Evolutionary conservation across 2,888 invertebrate genomes (phyloP), one percentile per base, ranked within the genome.

Genomic region (Euplagia quadripunctaria): DNA sequence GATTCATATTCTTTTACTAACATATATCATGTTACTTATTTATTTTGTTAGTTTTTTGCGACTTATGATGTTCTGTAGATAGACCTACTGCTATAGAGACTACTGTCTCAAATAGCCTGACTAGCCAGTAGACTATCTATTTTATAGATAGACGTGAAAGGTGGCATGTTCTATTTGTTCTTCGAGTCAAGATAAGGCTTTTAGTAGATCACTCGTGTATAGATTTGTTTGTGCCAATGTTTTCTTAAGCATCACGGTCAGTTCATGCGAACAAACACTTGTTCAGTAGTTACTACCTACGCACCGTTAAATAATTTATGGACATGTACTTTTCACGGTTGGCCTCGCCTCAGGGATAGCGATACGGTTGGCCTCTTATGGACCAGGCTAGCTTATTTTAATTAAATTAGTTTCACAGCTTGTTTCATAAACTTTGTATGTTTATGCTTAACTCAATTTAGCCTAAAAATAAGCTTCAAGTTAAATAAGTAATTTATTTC

Each of bases 1-100:
- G 67, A 68, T 63, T 72, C 67, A 74, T 73, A 77, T 77, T 76
- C 69, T 75, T 77, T 75, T 67, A 8, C 46, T 11, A 49, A 72
- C 55, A 73, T 49, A 3, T 49, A 31, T 65, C 31, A 43, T 1
- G 20, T 46, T 67, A 31, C 17, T 3, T n/a, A 8, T 52, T 14
- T 55, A 17, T 41, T 14, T 16, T 67, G 9, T 1, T 31, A 31
- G 0, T 11, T 31, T 31, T 31, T 31, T 31, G 5, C 8, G 43
- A 43, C 4, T 43, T n/a, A n/a, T n/a, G n/a, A n/a, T n/a, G n/a
- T n/a, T n/a, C n/a, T n/a, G n/a, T 51, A 49, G 11, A 49, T 9
- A 49, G 9, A 49, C 49, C 11, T 11, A 49, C 9, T 9, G 11
- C 49, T 9, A 49, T 11, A 11, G 11, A 49, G 49, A 49, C 11